Evolutionary conservation across 2,888 invertebrate species (phyloP).

Genomic region (Gastracanthus pulcherrimus): DNA sequence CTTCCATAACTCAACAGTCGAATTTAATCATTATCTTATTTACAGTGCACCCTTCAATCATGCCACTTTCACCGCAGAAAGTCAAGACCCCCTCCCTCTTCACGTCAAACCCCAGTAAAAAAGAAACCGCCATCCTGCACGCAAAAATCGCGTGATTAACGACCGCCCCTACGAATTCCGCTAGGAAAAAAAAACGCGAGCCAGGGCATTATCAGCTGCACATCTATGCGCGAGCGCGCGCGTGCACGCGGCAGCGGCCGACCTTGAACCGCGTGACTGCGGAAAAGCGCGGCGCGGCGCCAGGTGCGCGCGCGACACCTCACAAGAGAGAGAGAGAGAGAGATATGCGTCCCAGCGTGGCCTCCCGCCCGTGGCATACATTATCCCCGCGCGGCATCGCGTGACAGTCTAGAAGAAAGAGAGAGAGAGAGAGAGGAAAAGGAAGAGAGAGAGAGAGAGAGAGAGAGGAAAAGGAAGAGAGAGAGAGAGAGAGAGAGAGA

Average conservation of each 20-base stretch:
- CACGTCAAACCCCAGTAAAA: no score
- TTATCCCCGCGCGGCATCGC: constrained; percentile 59
- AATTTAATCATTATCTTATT: no score
- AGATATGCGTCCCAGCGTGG: neutral
- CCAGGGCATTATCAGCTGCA: neutral
- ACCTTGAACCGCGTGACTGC: constrained; percentile 41
- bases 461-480: constrained; percentile 58
- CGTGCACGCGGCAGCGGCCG: constrained; percentile 19
- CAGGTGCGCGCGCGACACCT: constrained; percentile 56
- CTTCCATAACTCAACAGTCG: no score
- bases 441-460: neutral
- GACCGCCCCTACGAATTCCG: neutral
- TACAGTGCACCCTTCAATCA: no score
- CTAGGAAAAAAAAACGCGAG: neutral
- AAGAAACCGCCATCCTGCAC: no score
- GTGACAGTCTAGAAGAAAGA: neutral
- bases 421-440: neutral
- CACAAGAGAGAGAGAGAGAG: no score
- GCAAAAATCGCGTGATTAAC: neutral
- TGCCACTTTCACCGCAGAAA: no score
- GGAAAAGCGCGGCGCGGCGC: constrained; percentile 56
- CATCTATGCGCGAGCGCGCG: neutral
- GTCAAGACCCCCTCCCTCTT: no score
- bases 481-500: neutral
- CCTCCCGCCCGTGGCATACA: constrained; percentile 61